Base-by-base conservation (phyloP, 2,888 invertebrate genomes). In the Rhodophaea formosa region DNA sequence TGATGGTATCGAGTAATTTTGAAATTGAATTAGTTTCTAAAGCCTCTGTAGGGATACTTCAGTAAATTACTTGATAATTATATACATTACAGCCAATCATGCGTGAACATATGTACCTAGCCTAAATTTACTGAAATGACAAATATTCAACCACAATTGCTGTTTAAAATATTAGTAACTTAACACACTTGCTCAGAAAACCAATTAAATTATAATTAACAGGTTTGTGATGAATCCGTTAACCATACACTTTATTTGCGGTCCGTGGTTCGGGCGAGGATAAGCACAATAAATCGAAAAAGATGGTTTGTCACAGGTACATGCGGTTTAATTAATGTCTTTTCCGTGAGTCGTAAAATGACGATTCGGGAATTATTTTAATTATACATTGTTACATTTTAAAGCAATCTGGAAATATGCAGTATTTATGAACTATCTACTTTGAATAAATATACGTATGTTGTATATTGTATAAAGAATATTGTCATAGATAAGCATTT, bases 261-360 rank as follows among this genome's bases (percentile, higher is more conserved):
- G 49, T 56, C 5, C 3, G 49, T 16, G 49, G 56, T 43, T 51
- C 30, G 52, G 23, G 16, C 23, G 39, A 39, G 15, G 16, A 46
- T 46, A n/a, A 47, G 35, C 46, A 17, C 6, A 47, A 55, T 56
- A 56, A 56, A 56, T 56, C 47, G n/a, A 49, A 56, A 49, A 43
- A 14, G 1, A 42, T 23, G 29, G 8, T 14, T 39, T 15, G 7
- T 43, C 39, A 15, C 29, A 30, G 7, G 42, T 14, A 45, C 29
- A 15, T n/a, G 32, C 8, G 8, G 8, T 45, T 32, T 7, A 54
- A 32, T 45, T 16, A 45, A 44, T 15, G 15, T 16, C 10, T 39
- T 39, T 39, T n/a, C n/a, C 2, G 39, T 12, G 3, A 1, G 7
- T 8, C 10, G 12, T 35, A 35, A 35, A 35, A 7, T 32, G 1